A percentile compares a stretch with the other conserved stretches of the same genome.
Conservation (phyloP, 2,888 invertebrate species). For the Pogonocherus hispidulus region DNA sequence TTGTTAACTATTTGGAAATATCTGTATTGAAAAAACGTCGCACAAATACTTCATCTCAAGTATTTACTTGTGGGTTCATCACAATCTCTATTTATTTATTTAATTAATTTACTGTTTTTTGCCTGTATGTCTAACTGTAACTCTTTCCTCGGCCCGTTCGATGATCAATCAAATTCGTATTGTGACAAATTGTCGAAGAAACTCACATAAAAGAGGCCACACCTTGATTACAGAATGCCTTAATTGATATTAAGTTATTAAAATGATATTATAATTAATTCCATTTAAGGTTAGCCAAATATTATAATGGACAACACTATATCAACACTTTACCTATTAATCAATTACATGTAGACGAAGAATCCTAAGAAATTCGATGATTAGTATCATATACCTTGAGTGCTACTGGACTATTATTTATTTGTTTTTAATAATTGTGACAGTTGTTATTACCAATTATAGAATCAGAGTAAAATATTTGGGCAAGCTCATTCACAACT, state of each 20-base stretch:
- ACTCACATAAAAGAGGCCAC: constrained; percentile 21
- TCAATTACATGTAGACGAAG: background rate
- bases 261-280: constrained; percentile 50
- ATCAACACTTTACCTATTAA: constrained; percentile 23
- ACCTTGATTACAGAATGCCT: constrained; percentile 28
- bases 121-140: background rate
- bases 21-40: background rate
- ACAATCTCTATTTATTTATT: background rate
- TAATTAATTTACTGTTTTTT: background rate
- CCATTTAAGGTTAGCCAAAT: constrained; percentile 32
- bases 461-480: no score
- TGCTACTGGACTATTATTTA: no score
- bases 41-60: no score
- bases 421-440: no score
- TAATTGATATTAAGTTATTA: constrained; percentile 50
- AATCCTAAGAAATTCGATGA: background rate
- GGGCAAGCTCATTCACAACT: no score
- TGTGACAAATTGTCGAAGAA: constrained; percentile 27
- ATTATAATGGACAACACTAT: constrained; percentile 15
- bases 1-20: background rate
- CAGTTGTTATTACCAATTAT: no score
- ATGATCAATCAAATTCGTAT: constrained; percentile 28
- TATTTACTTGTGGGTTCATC: background rate
- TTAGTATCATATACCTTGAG: no score
- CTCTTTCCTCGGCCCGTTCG: background rate